Evolutionary conservation across 2,113 vertebrate species (phyloP).

Genomic region (Pluvialis apricaria): DNA sequence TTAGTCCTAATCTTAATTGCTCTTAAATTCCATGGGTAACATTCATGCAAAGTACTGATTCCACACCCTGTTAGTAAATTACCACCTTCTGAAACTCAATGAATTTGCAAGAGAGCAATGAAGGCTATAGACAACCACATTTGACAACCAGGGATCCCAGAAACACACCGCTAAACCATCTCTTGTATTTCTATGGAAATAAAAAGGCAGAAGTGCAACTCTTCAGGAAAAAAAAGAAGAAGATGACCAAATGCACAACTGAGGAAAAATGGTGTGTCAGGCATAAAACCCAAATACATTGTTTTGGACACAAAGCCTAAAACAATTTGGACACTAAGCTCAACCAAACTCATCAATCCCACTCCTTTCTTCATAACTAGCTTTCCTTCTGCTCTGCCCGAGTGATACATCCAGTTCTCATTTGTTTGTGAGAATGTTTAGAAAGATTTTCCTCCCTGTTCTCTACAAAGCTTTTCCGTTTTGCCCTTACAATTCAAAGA

Average conservation of each 20-base stretch:
- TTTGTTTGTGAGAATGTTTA: background rate
- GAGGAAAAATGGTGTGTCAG: background rate
- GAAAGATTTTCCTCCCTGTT: background rate
- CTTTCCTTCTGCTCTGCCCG: background rate
- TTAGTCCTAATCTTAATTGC: background rate
- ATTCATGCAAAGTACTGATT: background rate
- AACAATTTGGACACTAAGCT: background rate
- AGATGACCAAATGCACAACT: background rate
- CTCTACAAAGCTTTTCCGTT: background rate
- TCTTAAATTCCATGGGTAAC: background rate
- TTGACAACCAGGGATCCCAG: background rate
- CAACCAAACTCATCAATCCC: background rate
- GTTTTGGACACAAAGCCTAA: background rate
- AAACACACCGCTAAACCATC: background rate
- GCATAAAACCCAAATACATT: background rate
- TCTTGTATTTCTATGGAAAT: background rate
- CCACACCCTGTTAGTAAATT: background rate
- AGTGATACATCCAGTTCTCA: background rate
- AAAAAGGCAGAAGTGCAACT: background rate
- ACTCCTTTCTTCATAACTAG: background rate
- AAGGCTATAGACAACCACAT: background rate
- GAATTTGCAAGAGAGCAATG: background rate
- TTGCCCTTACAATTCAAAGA: background rate
- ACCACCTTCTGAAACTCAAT: background rate
- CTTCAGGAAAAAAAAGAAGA: background rate